phyloP scores from a whole-genome alignment of 2,113 vertebrate genomes.

The Siniperca chuatsi region DNA sequence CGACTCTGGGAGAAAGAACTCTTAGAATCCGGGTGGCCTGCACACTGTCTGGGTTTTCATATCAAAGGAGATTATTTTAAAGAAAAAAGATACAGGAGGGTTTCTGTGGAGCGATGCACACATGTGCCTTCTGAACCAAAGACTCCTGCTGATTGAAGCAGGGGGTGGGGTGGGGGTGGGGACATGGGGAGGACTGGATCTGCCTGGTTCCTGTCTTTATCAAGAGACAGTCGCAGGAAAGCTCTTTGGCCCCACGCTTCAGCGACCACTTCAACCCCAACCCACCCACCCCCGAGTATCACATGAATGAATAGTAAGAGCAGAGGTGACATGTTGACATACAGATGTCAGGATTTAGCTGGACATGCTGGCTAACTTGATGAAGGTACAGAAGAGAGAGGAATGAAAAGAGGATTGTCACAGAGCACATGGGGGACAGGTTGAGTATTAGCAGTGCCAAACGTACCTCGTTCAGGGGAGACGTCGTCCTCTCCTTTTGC shows the following conservation, averaged over 20 bases:
- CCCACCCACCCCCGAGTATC: constrained; percentile 18
- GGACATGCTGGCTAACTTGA: neutral
- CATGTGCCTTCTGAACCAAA: constrained; percentile 83
- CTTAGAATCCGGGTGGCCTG: constrained; percentile 43
- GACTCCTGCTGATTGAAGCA: constrained; percentile 65
- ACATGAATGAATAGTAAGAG: constrained; percentile 20
- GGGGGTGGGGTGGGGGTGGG: neutral
- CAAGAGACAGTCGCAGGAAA: constrained; percentile 15
- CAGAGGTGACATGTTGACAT: neutral
- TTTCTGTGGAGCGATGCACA: constrained; percentile 66
- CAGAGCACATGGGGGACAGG: constrained; percentile 31
- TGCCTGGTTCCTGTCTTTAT: constrained; percentile 27
- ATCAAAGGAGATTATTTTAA: constrained; percentile 57
- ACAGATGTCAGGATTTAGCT: constrained; percentile 15
- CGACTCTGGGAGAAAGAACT: constrained; percentile 23
- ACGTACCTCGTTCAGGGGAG: constrained; percentile 79
- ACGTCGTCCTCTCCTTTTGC: constrained; percentile 60
- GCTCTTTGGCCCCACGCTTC: constrained; percentile 24
- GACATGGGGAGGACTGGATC: constrained; percentile 32
- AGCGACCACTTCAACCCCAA: constrained; percentile 45
- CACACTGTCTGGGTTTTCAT: constrained; percentile 54
- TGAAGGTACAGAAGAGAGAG: constrained; percentile 23
- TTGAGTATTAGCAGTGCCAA: constrained; percentile 81
- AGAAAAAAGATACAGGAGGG: constrained; percentile 23
- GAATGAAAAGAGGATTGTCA: constrained; percentile 12